Evolutionary conservation across 2,888 invertebrate genomes (phyloP).

Genomic region (Hermaeophaga mercurialis): DNA sequence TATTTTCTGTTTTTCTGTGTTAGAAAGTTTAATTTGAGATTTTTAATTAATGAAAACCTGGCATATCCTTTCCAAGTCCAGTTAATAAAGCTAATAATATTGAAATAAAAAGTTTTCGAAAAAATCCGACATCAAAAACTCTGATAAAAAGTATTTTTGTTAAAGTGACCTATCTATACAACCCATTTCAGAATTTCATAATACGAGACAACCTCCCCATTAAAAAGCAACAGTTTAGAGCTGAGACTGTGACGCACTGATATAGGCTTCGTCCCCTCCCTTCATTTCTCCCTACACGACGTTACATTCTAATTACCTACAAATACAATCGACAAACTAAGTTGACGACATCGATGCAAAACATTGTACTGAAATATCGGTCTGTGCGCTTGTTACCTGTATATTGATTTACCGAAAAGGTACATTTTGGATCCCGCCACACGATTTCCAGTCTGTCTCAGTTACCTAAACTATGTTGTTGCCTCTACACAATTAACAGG

Average conservation of each 20-base stretch:
- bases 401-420: slow-evolving; percentile 37
- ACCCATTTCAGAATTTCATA: slow-evolving; percentile 22
- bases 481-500: slow-evolving; percentile 15
- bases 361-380: slow-evolving; percentile 22
- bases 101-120: too few species aligned
- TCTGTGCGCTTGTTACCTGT: slow-evolving; percentile 35
- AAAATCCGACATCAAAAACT: too few species aligned
- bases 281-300: slow-evolving; percentile 9
- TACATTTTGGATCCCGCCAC: slow-evolving; percentile 23
- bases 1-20: too few species aligned
- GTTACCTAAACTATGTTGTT: slow-evolving; percentile 18
- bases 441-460: slow-evolving; percentile 25
- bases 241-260: slow-evolving; percentile 23
- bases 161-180: too few species aligned
- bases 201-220: slow-evolving; percentile 21
- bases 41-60: too few species aligned
- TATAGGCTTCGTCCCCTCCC: neutral
- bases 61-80: too few species aligned
- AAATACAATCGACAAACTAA: slow-evolving; percentile 30
- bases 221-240: slow-evolving; percentile 32
- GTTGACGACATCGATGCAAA: slow-evolving; percentile 25
- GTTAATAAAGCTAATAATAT: too few species aligned
- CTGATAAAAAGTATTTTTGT: too few species aligned
- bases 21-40: too few species aligned
- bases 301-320: slow-evolving; percentile 35